These are phyloP conservation scores for Catocala fraxini DNA, from an alignment of 2,888 invertebrate species.

Conservation along the genomic window DNA sequence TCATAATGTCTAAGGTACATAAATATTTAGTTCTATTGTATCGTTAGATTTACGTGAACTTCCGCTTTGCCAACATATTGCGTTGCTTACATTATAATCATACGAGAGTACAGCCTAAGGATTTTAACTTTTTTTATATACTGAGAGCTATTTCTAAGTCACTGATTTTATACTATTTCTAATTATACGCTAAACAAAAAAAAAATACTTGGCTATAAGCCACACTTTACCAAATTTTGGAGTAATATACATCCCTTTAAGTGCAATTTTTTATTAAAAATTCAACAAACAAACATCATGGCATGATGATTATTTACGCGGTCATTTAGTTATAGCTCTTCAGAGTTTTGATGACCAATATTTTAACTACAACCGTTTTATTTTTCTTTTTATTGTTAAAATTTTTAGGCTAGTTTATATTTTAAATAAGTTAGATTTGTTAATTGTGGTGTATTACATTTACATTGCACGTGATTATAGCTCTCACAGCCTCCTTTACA, in stretches of 20 bases:
- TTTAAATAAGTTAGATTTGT: conserved; percentile 86
- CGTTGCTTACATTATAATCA: conserved; percentile 87
- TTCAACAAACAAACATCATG: conserved; percentile 81
- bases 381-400: conserved; percentile 84
- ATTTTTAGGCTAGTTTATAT: conserved; percentile 87
- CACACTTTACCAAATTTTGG: conserved; percentile 81
- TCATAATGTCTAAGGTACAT: conserved; percentile 86
- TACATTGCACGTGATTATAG: conserved; percentile 83
- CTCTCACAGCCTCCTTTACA: conserved; percentile 83
- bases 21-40: conserved; percentile 86
- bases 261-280: conserved; percentile 78
- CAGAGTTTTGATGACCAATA: conserved; percentile 86
- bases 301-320: conserved; percentile 77
- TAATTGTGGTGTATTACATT: conserved; percentile 86
- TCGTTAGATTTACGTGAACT: conserved; percentile 86
- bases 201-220: conserved; percentile 76
- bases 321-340: conserved; percentile 87
- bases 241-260: conserved; percentile 85
- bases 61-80: conserved; percentile 87
- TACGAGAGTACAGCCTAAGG: conserved; percentile 87
- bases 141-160: conserved; percentile 88
- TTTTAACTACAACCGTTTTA: conserved; percentile 79
- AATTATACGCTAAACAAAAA: conserved; percentile 67
- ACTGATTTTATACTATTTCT: conserved; percentile 83
- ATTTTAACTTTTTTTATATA: conserved; percentile 86